Evolutionary conservation across 2,888 invertebrate genomes (phyloP).

Genomic region (Acrobeloides nanus): DNA sequence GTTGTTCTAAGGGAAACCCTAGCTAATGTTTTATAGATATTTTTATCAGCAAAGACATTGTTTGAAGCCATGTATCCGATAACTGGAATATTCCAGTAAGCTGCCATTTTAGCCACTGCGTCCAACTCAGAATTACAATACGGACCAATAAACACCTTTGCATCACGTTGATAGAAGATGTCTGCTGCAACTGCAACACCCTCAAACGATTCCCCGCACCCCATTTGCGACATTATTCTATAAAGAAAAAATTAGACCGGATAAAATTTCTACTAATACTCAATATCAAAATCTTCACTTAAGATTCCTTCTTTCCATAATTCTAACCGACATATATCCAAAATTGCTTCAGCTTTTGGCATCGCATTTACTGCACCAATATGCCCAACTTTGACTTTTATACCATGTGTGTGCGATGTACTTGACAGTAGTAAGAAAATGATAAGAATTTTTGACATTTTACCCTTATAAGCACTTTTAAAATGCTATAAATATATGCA

Average conservation of each 20-base stretch:
- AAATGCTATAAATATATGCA: too few relatives aligned
- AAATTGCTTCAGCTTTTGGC: slow-evolving; percentile 46
- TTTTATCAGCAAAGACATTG: slow-evolving; percentile 48
- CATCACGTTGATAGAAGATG: slow-evolving; percentile 51
- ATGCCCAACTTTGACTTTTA: slow-evolving; percentile 40
- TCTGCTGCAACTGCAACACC: slow-evolving; percentile 50
- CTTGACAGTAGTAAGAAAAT: too few relatives aligned
- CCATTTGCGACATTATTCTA: slow-evolving; percentile 42
- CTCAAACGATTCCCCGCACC: slow-evolving; percentile 47
- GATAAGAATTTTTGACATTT: too few relatives aligned
- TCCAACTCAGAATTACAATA: slow-evolving; percentile 51
- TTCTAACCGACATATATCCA: slow-evolving; percentile 41
- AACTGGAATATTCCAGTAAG: slow-evolving; percentile 51
- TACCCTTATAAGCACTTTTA: too few relatives aligned
- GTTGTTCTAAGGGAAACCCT: slow-evolving; percentile 49
- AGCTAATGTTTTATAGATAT: slow-evolving; percentile 47
- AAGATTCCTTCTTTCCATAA: slow-evolving; percentile 40
- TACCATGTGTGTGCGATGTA: too few relatives aligned
- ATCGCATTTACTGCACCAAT: slow-evolving; percentile 48
- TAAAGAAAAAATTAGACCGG: not conserved
- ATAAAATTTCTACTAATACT: slow-evolving; percentile 23
- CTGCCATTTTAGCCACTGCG: slow-evolving; percentile 51
- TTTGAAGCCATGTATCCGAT: slow-evolving; percentile 51
- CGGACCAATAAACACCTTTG: slow-evolving; percentile 50
- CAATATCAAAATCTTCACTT: slow-evolving; percentile 41